A percentile compares a stretch with the other conserved stretches of the same genome.
Evolutionary conservation across 2,888 invertebrate genomes (phyloP).

Genomic region (Sylvicola cinctus): DNA sequence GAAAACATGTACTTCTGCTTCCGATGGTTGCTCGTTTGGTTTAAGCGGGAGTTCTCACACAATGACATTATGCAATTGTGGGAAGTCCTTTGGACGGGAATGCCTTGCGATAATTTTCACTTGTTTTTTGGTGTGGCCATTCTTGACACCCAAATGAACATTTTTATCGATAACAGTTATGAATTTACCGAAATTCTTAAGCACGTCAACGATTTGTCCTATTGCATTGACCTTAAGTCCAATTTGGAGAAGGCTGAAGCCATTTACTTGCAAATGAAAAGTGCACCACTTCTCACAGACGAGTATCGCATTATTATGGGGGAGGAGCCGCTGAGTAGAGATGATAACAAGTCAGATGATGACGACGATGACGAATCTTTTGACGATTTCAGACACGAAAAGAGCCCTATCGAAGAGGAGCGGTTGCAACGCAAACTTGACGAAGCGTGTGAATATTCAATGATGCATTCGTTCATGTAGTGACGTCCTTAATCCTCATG

Average conservation of each 20-base stretch:
- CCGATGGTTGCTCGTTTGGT: constrained; percentile 90
- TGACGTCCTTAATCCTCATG: no score
- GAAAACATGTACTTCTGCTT: constrained; percentile 99
- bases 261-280: constrained; percentile 71
- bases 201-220: constrained; percentile 88
- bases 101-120: constrained; percentile 90
- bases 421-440: constrained; percentile 21
- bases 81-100: constrained; percentile 91
- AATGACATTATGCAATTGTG: constrained; percentile 76
- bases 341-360: constrained; percentile 20
- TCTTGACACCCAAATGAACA: constrained; percentile 68
- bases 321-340: constrained; percentile 26
- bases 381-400: constrained; percentile 16
- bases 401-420: constrained; percentile 17
- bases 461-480: constrained; percentile 17
- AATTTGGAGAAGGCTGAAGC: constrained; percentile 77
- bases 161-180: constrained; percentile 77
- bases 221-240: constrained; percentile 62
- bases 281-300: constrained; percentile 47
- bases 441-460: constrained; percentile 22
- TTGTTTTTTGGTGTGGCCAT: constrained; percentile 84
- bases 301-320: constrained; percentile 52
- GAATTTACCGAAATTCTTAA: constrained; percentile 93
- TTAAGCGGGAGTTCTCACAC: constrained; percentile 83
- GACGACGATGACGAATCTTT: constrained; percentile 16